phyloP scores from a whole-genome alignment of 2,888 invertebrate genomes.

The Germaria angustata region DNA sequence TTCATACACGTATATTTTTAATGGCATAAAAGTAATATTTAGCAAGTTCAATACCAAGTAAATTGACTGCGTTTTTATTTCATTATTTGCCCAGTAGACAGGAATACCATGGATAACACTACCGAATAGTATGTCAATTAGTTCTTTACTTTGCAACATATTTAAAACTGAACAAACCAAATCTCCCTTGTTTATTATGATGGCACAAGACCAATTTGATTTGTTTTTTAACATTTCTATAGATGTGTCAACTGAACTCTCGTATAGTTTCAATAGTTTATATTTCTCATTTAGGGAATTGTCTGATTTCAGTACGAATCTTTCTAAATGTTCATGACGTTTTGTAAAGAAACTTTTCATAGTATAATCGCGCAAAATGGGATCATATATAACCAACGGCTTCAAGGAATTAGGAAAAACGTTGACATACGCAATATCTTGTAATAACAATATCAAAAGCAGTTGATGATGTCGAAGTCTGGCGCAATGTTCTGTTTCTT shows the following conservation, averaged over 20 bases:
- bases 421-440: slow-evolving; percentile 66
- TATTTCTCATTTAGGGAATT: slow-evolving; percentile 49
- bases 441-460: slow-evolving; percentile 71
- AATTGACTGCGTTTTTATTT: slow-evolving; percentile 72
- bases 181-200: slow-evolving; percentile 66
- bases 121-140: slow-evolving; percentile 71
- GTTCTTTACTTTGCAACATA: slow-evolving; percentile 72
- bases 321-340: slow-evolving; percentile 43
- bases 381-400: slow-evolving; percentile 53
- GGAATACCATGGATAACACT: slow-evolving; percentile 70
- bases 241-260: slow-evolving; percentile 61
- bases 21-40: slow-evolving; percentile 68
- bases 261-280: slow-evolving; percentile 66
- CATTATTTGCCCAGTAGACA: slow-evolving; percentile 65
- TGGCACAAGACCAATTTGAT: slow-evolving; percentile 30
- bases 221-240: slow-evolving; percentile 67
- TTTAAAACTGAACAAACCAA: slow-evolving; percentile 70
- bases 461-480: slow-evolving; percentile 73
- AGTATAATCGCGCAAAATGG: slow-evolving; percentile 69
- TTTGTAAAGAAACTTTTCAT: slow-evolving; percentile 63
- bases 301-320: neutral
- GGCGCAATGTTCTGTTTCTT: slow-evolving; percentile 65
- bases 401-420: neutral
- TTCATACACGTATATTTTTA: slow-evolving; percentile 70
- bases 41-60: slow-evolving; percentile 71